Evolutionary conservation across 2,797 vertebrate species (phyloP).

Genomic region (Pterois miles): DNA sequence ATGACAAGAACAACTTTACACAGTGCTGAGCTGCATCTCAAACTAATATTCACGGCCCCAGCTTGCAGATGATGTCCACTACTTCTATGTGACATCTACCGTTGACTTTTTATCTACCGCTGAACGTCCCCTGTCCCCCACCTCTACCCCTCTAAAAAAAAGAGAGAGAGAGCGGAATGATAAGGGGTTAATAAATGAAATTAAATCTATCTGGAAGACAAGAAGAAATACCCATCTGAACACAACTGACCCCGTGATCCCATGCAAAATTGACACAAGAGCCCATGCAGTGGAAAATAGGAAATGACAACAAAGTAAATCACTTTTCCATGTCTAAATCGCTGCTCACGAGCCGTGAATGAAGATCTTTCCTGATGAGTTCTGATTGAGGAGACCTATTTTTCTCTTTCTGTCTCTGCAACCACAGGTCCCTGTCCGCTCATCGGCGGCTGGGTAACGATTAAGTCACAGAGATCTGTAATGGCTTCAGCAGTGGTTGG

Average conservation of each 20-base stretch:
- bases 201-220: constrained; percentile 11
- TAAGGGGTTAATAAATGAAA: background rate
- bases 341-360: background rate
- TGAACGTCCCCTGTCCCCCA: background rate
- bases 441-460: constrained; percentile 50
- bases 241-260: constrained; percentile 20
- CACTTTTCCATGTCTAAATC: constrained; percentile 51
- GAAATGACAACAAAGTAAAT: constrained; percentile 46
- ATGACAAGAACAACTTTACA: too few relatives aligned
- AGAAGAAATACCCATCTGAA: constrained; percentile 23
- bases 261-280: constrained; percentile 11
- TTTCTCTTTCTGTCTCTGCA: constrained; percentile 27
- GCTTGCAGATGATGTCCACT: too few relatives aligned
- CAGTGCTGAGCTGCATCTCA: too few relatives aligned
- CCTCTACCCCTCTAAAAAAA: fast-evolving
- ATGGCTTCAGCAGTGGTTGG: constrained; percentile 66
- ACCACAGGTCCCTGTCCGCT: constrained; percentile 50
- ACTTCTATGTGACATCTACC: too few relatives aligned
- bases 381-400: constrained; percentile 38
- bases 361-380: constrained; percentile 40
- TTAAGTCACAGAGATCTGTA: constrained; percentile 52
- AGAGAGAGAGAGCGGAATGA: background rate
- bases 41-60: too few relatives aligned
- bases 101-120: too few relatives aligned
- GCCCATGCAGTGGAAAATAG: constrained; percentile 9